These are phyloP conservation scores for Mormyrops boulengeri DNA, from an alignment of 2,797 vertebrate species.

Conservation along the genomic window DNA sequence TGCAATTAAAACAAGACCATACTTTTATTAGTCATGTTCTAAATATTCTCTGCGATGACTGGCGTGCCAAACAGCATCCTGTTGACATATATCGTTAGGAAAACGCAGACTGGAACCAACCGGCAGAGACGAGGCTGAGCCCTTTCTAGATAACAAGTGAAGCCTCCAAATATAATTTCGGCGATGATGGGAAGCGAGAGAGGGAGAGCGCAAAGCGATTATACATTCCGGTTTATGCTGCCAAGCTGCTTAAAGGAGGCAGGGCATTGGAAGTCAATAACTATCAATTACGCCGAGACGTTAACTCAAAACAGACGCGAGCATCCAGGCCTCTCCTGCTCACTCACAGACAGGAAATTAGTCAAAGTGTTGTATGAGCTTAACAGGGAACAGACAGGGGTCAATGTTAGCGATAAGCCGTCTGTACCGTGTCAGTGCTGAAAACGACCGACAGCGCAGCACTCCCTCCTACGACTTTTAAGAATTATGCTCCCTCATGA, in stretches of 20 bases:
- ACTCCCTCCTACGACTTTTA: background rate
- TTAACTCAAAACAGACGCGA: slow-evolving; percentile 42
- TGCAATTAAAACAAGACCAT: slow-evolving; percentile 26
- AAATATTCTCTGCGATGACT: slow-evolving; percentile 15
- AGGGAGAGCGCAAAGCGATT: background rate
- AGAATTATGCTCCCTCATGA: background rate
- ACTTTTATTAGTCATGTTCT: slow-evolving; percentile 12
- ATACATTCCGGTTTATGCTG: background rate
- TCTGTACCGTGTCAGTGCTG: slow-evolving; percentile 34
- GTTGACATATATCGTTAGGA: slow-evolving; percentile 23
- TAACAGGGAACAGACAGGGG: slow-evolving; percentile 37
- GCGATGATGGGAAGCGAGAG: background rate
- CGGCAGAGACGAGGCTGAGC: background rate
- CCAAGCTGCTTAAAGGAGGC: background rate
- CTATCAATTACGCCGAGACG: background rate
- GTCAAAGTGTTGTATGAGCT: slow-evolving; percentile 35
- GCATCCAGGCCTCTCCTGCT: slow-evolving; percentile 29
- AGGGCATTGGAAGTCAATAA: background rate
- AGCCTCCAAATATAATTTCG: background rate
- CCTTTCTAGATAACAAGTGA: background rate
- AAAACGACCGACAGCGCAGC: slow-evolving; percentile 4
- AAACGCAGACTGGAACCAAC: background rate
- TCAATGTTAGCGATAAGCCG: slow-evolving; percentile 40
- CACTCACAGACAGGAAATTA: slow-evolving; percentile 39
- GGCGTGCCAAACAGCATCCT: slow-evolving; percentile 35